phyloP scores from a whole-genome alignment of 2,113 vertebrate species.

The Etheostoma spectabile region DNA sequence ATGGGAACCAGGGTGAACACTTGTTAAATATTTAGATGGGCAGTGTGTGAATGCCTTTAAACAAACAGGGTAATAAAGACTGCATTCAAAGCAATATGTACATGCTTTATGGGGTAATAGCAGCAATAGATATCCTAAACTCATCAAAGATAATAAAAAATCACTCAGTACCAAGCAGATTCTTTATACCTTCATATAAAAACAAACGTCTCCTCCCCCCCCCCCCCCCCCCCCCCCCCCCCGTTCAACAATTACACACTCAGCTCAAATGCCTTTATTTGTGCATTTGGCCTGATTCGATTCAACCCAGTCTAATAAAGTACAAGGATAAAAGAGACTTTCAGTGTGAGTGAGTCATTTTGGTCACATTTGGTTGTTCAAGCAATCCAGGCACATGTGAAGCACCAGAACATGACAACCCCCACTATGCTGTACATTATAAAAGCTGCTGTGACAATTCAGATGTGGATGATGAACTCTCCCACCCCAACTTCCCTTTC shows the following conservation, averaged over 20 bases:
- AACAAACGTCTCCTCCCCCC: neutral
- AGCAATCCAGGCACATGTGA: slow-evolving; percentile 49
- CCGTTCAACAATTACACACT: slow-evolving; percentile 13
- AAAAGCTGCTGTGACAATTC: slow-evolving; percentile 70
- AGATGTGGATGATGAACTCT: slow-evolving; percentile 73
- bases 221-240: neutral
- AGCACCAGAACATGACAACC: slow-evolving; percentile 48
- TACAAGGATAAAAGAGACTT: slow-evolving; percentile 2
- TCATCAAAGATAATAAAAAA: slow-evolving; percentile 37
- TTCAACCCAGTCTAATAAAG: neutral
- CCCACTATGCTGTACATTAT: slow-evolving; percentile 55
- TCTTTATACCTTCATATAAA: slow-evolving; percentile 28
- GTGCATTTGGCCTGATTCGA: slow-evolving; percentile 29
- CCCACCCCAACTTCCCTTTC: slow-evolving; percentile 64
- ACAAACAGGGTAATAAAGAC: slow-evolving; percentile 29
- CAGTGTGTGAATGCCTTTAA: slow-evolving; percentile 22
- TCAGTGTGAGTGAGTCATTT: slow-evolving; percentile 48
- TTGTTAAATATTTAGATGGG: slow-evolving; percentile 49
- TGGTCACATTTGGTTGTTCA: slow-evolving; percentile 28
- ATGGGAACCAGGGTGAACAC: neutral
- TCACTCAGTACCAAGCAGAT: slow-evolving; percentile 9
- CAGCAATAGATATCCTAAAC: slow-evolving; percentile 17
- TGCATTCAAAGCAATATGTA: slow-evolving; percentile 25
- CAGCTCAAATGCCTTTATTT: slow-evolving; percentile 22
- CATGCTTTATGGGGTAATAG: slow-evolving; percentile 30